Base-by-base conservation (phyloP, 2,888 invertebrate genomes). In the Coleophora deauratella region DNA sequence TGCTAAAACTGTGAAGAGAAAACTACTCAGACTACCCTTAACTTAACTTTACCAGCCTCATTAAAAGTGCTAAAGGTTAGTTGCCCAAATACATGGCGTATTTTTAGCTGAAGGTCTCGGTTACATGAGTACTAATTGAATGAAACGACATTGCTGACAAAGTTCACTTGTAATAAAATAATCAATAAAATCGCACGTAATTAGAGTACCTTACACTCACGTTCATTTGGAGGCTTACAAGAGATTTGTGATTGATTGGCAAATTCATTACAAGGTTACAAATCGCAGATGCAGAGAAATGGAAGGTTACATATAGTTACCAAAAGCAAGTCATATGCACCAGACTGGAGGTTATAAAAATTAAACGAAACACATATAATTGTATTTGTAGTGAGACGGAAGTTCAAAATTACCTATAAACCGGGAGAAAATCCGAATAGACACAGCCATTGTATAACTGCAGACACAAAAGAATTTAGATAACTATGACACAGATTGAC, bases 391-490 rank as follows among this genome's bases (percentile, higher is more conserved):
- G 21, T 21, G 21, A 4, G 6, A 21, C 6, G 21, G 21, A 21
- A 21, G 21, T 21, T 4, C 3, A 21, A 21, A 21, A 52, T 82
- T 80, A 89, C 89, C 89, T 80, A 86, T 87, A 52, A 87, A 75
- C 62, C 86, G 85, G 54, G 85, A 79, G 59, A 89, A 79, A 76
- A 87, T 80, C 68, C 89, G 79, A 54, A 85, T 81, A 54, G 88
- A 80, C 57, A 88, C 86, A 66, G 89, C 88, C 89, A 89, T 89
- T 66, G 59, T 74, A 55, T 44, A 55, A 53, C 49, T 53, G 53
- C 38, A 47, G 45, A 44, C 43, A 53, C 55, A 56, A 53, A 59
- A 66, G 61, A 52, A 55, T 47, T 55, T 61, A 51, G 53, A 52
- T 56, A 61, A 58, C 53, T 52, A 49, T 77, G 80, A 80, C 79